These are phyloP conservation scores for Patella depressa DNA, from an alignment of 2,888 invertebrate genomes.

Conservation along the genomic window DNA sequence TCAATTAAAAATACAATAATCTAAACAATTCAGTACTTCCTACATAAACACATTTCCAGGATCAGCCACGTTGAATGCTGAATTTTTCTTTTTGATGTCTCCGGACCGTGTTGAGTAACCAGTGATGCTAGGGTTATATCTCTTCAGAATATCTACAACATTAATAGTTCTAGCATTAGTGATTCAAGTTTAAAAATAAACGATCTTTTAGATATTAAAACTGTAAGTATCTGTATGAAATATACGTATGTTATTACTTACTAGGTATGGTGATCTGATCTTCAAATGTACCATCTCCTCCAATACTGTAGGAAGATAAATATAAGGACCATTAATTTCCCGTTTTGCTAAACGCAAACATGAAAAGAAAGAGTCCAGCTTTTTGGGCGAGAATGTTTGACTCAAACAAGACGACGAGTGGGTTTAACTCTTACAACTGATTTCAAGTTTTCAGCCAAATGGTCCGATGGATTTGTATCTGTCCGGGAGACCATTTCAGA, in stretches of 20 bases:
- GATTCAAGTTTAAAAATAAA: neutral
- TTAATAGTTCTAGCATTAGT: no score
- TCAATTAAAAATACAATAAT: no score
- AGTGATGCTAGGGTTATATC: constrained; percentile 59
- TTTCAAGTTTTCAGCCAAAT: no score
- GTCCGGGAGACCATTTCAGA: no score
- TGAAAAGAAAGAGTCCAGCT: no score
- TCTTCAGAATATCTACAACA: constrained; percentile 59
- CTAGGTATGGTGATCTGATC: constrained; percentile 56
- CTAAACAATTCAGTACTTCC: constrained; percentile 13
- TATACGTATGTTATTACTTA: constrained; percentile 33
- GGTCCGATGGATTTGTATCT: no score
- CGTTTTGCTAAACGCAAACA: neutral
- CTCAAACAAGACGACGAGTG: no score
- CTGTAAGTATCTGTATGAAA: neutral
- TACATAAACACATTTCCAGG: constrained; percentile 60
- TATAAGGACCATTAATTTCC: neutral
- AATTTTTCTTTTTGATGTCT: constrained; percentile 36
- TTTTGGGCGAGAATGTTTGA: no score
- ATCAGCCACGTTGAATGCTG: constrained; percentile 61
- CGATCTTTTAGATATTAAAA: neutral
- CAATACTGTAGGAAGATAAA: constrained; percentile 49
- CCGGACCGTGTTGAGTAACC: constrained; percentile 60
- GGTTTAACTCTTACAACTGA: no score
- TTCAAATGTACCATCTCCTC: constrained; percentile 50